Evolutionary conservation across 2,797 vertebrate genomes (phyloP).

Genomic region (Scarus forsteni): DNA sequence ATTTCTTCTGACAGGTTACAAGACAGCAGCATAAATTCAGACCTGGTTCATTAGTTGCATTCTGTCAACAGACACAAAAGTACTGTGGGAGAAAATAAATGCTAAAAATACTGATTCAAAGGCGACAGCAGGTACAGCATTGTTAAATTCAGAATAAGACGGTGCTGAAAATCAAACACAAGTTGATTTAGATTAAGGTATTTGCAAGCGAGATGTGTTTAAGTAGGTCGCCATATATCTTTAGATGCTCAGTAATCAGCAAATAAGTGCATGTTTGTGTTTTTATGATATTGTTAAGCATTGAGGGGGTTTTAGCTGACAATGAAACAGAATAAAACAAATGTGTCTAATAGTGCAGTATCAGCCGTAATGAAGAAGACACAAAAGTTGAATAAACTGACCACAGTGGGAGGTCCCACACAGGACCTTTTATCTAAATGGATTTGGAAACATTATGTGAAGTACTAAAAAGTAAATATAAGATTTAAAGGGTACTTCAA

Average conservation of each 20-base stretch:
- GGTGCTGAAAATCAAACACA: conserved; percentile 1
- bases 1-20: conserved; percentile 20
- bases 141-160: conserved; percentile 7
- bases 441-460: no score
- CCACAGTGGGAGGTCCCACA: no score
- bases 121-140: conserved; percentile 6
- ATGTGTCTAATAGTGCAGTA: no score
- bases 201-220: not conserved
- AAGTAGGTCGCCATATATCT: conserved; percentile 39
- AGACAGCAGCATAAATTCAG: conserved; percentile 21
- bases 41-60: conserved; percentile 22
- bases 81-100: conserved; percentile 11
- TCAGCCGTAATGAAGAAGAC: no score
- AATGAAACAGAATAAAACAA: no score
- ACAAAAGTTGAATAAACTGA: no score
- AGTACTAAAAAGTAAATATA: no score
- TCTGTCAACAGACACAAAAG: conserved; percentile 32
- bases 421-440: no score
- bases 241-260: conserved; percentile 15
- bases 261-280: not conserved
- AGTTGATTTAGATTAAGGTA: conserved; percentile 8
- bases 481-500: no score
- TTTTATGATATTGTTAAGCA: no score
- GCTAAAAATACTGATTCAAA: conserved; percentile 49
- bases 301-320: no score